These are phyloP conservation scores for Pteria penguin DNA, from an alignment of 2,888 invertebrate species.

Conservation along the genomic window DNA sequence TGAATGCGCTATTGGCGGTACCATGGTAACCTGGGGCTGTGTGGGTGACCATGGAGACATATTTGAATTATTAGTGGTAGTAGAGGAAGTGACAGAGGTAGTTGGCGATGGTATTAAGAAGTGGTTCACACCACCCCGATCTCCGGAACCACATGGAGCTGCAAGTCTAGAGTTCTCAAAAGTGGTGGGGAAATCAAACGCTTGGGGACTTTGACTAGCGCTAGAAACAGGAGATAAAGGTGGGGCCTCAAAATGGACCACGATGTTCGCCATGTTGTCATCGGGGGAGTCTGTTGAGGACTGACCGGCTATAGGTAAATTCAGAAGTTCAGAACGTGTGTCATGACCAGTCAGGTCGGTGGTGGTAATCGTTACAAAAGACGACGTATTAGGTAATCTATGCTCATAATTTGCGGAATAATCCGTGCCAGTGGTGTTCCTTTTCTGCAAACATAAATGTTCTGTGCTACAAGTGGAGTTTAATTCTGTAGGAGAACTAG, in stretches of 20 bases:
- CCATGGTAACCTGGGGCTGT: constrained; percentile 3
- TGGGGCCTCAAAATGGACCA: constrained; percentile 77
- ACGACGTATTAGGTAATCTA: constrained; percentile 57
- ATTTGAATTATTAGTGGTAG: constrained; percentile 40
- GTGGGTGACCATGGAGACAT: constrained; percentile 37
- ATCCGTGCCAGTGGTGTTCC: constrained; percentile 48
- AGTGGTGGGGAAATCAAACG: constrained; percentile 68
- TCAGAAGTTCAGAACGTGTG: constrained; percentile 39
- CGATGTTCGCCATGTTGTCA: constrained; percentile 66
- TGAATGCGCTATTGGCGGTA: constrained; percentile 39
- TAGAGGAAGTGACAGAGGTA: constrained; percentile 27
- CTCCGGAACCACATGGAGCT: background rate
- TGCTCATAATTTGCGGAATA: constrained; percentile 52
- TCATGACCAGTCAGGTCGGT: constrained; percentile 65
- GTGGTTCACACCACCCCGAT: constrained; percentile 16
- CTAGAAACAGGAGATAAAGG: constrained; percentile 71
- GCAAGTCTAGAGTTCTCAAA: constrained; percentile 32
- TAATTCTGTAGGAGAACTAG: constrained; percentile 49
- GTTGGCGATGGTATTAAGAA: constrained; percentile 40
- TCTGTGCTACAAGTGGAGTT: constrained; percentile 52
- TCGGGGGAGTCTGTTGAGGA: constrained; percentile 47
- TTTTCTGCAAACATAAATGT: constrained; percentile 37
- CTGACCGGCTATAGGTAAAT: constrained; percentile 33
- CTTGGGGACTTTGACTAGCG: constrained; percentile 70
- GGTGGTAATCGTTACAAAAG: constrained; percentile 71